Conservation (phyloP, 2,113 vertebrate genomes). For the Brachyhypopomus gauderio region DNA sequence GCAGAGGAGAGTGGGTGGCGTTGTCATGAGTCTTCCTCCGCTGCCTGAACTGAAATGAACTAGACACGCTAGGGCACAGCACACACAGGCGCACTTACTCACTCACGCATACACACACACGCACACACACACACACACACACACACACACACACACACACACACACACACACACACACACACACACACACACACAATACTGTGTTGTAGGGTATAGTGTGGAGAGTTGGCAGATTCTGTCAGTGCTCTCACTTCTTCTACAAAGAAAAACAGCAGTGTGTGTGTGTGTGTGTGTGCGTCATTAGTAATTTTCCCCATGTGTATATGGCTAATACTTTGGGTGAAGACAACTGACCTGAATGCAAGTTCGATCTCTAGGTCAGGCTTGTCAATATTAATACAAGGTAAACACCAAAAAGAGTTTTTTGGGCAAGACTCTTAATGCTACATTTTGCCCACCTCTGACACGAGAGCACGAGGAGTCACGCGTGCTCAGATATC, state of each 20-base stretch:
- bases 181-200: slow-evolving; percentile 30
- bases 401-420: too few species aligned
- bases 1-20: slow-evolving; percentile 67
- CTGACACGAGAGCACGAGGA: too few species aligned
- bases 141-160: slow-evolving; percentile 46
- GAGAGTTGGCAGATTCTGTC: slow-evolving; percentile 5
- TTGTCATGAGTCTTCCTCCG: slow-evolving; percentile 49
- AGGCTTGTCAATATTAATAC: too few species aligned
- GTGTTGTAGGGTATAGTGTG: slow-evolving; percentile 3
- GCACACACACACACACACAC: slow-evolving; percentile 43
- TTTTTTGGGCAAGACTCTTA: too few species aligned
- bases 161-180: slow-evolving; percentile 35
- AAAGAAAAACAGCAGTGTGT: neutral
- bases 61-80: neutral
- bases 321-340: too few species aligned
- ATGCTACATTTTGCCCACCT: too few species aligned
- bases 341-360: too few species aligned
- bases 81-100: slow-evolving; percentile 32
- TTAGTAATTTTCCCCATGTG: too few species aligned
- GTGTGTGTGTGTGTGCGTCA: too few species aligned
- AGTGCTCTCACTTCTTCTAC: neutral
- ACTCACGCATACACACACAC: slow-evolving; percentile 47
- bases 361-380: too few species aligned
- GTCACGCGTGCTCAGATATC: too few species aligned
- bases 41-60: slow-evolving; percentile 65